Conservation (phyloP, 1,140 invertebrate genomes). For the Drosophila malerkotliana region DNA sequence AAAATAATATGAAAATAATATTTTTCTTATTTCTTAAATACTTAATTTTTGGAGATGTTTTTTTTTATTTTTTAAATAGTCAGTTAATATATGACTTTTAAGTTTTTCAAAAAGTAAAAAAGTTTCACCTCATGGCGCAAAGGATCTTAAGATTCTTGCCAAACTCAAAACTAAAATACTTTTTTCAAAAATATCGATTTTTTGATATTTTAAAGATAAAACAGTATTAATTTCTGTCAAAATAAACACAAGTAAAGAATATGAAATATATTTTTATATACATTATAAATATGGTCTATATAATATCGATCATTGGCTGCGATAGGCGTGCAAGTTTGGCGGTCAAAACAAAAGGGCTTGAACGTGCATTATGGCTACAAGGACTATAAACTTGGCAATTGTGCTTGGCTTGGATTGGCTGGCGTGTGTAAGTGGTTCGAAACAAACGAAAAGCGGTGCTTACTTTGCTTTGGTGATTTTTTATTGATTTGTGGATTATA, state of each 20-base stretch:
- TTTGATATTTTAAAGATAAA: too few relatives aligned
- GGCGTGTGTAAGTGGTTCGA: constrained; percentile 25
- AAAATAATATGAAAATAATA: too few relatives aligned
- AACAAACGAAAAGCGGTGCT: constrained; percentile 49
- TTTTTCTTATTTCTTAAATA: too few relatives aligned
- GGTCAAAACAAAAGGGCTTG: constrained; percentile 56
- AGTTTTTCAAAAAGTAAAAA: too few relatives aligned
- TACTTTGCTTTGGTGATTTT: constrained; percentile 55
- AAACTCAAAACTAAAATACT: too few relatives aligned
- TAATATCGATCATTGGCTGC: constrained; percentile 55
- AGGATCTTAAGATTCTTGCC: too few relatives aligned
- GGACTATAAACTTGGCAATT: constrained; percentile 11
- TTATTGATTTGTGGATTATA: constrained; percentile 53
- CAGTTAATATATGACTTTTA: too few relatives aligned
- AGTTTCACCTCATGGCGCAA: too few relatives aligned
- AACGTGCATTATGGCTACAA: constrained; percentile 19
- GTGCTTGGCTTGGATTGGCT: not conserved
- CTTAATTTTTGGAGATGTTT: too few relatives aligned
- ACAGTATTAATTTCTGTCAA: too few relatives aligned
- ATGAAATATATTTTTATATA: not conserved
- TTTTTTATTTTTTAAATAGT: too few relatives aligned
- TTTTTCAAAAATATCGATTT: too few relatives aligned
- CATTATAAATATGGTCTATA: constrained; percentile 2
- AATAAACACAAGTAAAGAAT: not conserved
- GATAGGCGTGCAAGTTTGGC: constrained; percentile 47